A percentile compares a stretch with the other conserved stretches of the same genome.
These are phyloP conservation scores for Melanotaenia trifasciata DNA, from an alignment of 2,797 vertebrate genomes.

Conservation along the genomic window DNA sequence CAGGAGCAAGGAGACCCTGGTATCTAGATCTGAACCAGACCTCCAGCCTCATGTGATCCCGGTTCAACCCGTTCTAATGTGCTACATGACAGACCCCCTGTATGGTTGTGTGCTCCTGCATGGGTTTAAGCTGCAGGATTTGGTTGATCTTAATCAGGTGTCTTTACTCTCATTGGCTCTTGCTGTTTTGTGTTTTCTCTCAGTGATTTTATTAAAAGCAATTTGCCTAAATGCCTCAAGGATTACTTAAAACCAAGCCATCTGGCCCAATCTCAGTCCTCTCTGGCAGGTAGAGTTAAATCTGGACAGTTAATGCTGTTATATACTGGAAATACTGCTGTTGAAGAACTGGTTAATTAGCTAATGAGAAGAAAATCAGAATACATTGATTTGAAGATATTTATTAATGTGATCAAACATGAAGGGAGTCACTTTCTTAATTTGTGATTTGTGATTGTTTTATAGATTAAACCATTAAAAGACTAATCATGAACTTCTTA, in stretches of 20 bases:
- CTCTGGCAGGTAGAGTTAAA: neutral
- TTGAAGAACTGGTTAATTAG: neutral
- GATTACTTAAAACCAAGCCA: conserved; percentile 51
- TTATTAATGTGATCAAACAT: no score
- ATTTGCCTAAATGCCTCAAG: conserved; percentile 51
- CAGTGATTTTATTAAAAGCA: conserved; percentile 34
- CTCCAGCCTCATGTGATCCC: conserved; percentile 31
- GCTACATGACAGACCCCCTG: conserved; percentile 13
- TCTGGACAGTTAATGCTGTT: neutral
- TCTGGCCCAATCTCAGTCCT: conserved; percentile 23
- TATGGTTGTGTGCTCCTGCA: conserved; percentile 9
- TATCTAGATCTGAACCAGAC: conserved; percentile 16
- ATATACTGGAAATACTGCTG: rapidly evolving
- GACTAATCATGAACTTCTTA: neutral
- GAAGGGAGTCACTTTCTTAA: no score
- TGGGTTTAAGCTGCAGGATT: conserved; percentile 52
- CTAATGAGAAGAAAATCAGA: neutral
- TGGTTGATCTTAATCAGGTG: conserved; percentile 50
- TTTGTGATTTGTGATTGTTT: neutral
- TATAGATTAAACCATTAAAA: neutral
- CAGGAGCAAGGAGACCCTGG: neutral
- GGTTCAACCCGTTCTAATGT: conserved; percentile 31
- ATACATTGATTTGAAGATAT: neutral
- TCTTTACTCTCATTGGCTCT: conserved; percentile 61
- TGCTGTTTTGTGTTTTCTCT: conserved; percentile 33